Percentiles rank a stretch among this genome's conserved stretches.
These are phyloP conservation scores for Mylabris phalerata DNA, from an alignment of 1,140 invertebrate species.

Conservation along the genomic window DNA sequence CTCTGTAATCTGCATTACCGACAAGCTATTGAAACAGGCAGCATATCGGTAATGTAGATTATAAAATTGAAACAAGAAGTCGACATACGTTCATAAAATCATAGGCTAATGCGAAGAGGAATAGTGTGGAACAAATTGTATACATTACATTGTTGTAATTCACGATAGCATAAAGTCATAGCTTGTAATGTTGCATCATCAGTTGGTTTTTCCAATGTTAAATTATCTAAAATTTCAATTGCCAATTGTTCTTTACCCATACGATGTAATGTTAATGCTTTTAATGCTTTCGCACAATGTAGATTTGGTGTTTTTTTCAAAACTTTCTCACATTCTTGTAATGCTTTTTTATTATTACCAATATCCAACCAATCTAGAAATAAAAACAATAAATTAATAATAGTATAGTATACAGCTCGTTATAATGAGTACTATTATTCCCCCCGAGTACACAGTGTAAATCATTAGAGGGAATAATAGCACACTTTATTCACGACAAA, in stretches of 20 bases:
- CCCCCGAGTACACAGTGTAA: too few species aligned
- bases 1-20: too few species aligned
- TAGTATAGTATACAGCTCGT: too few species aligned
- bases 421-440: too few species aligned
- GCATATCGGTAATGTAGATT: too few species aligned
- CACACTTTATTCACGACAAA: too few species aligned
- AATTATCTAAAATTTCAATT: constrained; percentile 61
- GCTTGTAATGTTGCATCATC: constrained; percentile 93
- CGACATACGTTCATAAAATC: too few species aligned
- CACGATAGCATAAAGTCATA: constrained; percentile 92
- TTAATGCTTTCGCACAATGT: constrained; percentile 84
- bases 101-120: too few species aligned
- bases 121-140: too few species aligned
- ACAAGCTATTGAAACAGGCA: too few species aligned
- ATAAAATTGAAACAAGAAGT: too few species aligned
- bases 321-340: constrained; percentile 96
- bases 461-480: too few species aligned
- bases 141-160: constrained; percentile 75
- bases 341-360: constrained; percentile 94
- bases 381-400: neutral
- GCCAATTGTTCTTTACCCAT: constrained; percentile 78
- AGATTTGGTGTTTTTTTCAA: constrained; percentile 86
- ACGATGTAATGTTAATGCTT: constrained; percentile 81
- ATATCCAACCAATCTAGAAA: constrained; percentile 87
- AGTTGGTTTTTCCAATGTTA: constrained; percentile 73